Conservation (phyloP, 1,140 invertebrate genomes). For the Steinernema khuongi region DNA sequence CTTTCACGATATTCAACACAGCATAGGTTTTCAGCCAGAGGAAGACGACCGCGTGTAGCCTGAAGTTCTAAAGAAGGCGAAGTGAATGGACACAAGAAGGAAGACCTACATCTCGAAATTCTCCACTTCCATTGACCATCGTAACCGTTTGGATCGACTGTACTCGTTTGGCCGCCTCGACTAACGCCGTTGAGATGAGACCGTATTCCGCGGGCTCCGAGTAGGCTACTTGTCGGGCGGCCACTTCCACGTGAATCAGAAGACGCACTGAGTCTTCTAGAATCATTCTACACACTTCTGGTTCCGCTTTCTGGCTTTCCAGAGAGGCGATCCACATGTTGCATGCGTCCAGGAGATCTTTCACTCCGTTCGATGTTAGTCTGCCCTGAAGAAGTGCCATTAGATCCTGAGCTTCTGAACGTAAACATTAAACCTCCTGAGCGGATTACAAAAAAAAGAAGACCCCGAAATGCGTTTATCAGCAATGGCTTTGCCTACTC, state of each 20-base stretch:
- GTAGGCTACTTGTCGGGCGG: not conserved
- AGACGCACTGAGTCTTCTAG: not conserved
- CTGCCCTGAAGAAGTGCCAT: not conserved
- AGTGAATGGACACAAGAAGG: not conserved
- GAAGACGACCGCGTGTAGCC: not conserved
- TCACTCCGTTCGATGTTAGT: not conserved
- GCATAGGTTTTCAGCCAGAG: not conserved
- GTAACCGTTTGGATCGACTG: not conserved
- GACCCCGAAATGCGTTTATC: too few species aligned
- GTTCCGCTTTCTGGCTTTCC: not conserved
- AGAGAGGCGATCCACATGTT: not conserved
- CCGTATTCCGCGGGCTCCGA: not conserved
- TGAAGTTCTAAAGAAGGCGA: not conserved
- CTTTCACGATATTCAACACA: not conserved
- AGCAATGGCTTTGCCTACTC: too few species aligned
- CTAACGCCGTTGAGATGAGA: not conserved
- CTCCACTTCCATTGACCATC: not conserved
- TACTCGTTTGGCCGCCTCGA: not conserved
- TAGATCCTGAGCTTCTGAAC: not conserved
- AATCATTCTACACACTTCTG: not conserved
- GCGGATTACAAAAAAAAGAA: too few species aligned
- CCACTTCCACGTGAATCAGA: constrained; percentile 6
- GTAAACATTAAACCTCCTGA: too few species aligned
- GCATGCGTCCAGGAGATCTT: not conserved
- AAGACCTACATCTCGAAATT: not conserved